Percentiles rank a stretch among this genome's conserved stretches.
Evolutionary conservation across 2,113 vertebrate species (phyloP).

Genomic region (Sigmodon hispidus): DNA sequence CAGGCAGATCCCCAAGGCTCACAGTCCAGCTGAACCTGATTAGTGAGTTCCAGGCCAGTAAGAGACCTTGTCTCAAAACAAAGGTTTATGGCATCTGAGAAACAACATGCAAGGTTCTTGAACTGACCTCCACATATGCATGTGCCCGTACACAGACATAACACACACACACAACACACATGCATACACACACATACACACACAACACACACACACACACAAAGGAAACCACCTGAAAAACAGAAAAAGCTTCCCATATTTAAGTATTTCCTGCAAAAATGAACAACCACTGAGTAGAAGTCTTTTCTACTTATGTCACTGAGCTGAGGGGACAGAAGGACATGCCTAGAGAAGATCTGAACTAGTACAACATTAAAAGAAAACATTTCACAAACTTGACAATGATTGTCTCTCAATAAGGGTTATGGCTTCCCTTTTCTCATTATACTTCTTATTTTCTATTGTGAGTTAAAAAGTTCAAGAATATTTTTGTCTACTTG

Average conservation of each 20-base stretch:
- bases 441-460: background rate
- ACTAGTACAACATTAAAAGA: slow-evolving; percentile 1
- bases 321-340: background rate
- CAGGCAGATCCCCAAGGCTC: background rate
- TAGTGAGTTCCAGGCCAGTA: background rate
- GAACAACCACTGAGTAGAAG: background rate
- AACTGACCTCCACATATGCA: background rate
- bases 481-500: background rate
- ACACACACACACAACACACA: background rate
- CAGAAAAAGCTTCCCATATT: background rate
- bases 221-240: background rate
- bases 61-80: background rate
- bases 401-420: background rate
- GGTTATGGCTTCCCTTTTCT: background rate
- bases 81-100: background rate
- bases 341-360: background rate
- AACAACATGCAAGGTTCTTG: background rate
- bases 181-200: background rate
- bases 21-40: background rate
- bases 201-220: background rate
- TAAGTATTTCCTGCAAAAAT: background rate
- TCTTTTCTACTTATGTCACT: background rate
- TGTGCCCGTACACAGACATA: too few species aligned
- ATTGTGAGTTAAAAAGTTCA: slow-evolving; percentile 2
- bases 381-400: slow-evolving; percentile 1